phyloP scores from a whole-genome alignment of 1,140 invertebrate species.

The Periplaneta americana region DNA sequence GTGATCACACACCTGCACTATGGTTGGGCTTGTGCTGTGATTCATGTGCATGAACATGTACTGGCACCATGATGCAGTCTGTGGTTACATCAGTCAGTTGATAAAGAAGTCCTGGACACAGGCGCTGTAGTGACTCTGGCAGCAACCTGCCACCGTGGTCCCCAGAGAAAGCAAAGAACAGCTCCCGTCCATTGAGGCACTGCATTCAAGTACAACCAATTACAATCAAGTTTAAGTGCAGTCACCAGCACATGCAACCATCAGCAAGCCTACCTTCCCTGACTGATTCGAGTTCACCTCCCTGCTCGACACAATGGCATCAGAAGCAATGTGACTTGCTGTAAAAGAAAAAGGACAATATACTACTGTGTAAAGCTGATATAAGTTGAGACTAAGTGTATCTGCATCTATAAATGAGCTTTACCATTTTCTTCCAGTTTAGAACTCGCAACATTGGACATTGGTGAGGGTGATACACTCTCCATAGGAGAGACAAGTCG shows the following conservation, averaged over 20 bases:
- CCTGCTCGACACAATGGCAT: background rate
- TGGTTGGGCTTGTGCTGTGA: background rate
- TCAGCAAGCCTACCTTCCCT: background rate
- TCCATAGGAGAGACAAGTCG: constrained; percentile 39
- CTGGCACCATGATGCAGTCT: background rate
- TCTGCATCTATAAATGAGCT: too few species aligned
- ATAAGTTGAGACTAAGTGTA: too few species aligned
- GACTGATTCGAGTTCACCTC: constrained; percentile 21
- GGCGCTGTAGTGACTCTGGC: background rate
- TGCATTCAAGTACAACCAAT: constrained; percentile 25
- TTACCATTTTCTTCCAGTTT: constrained; percentile 27
- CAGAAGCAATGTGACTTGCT: background rate
- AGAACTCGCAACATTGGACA: constrained; percentile 26
- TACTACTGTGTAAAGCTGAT: background rate
- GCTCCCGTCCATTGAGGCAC: constrained; percentile 39
- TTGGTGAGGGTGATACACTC: constrained; percentile 22
- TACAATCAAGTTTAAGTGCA: background rate
- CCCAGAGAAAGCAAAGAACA: constrained; percentile 32
- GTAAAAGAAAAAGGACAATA: background rate
- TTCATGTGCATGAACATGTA: background rate
- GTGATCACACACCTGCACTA: background rate
- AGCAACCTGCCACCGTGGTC: background rate
- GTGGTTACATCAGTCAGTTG: constrained; percentile 10
- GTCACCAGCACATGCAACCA: background rate
- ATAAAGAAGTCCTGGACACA: constrained; percentile 9